Base-by-base conservation (phyloP, 2,113 vertebrate genomes). In the Lutjanus erythropterus region DNA sequence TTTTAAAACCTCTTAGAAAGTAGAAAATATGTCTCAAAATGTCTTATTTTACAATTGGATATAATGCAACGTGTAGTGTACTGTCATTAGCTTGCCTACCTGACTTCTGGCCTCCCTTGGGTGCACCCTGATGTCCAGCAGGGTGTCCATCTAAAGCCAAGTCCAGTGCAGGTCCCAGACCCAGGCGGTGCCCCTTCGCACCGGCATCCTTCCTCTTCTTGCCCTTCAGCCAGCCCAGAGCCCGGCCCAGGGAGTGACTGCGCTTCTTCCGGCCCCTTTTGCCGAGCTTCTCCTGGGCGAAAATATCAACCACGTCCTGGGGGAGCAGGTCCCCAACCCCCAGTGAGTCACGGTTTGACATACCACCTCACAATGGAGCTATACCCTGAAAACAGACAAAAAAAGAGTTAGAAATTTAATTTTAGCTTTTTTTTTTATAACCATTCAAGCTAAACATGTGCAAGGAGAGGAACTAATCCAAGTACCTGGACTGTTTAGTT, bases 271-370 rank as follows among this genome's bases (percentile, higher is more conserved):
- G 93, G 46, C 94, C 93, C 82, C 81, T 89, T 81, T 88, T 94
- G 69, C 75, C 65, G 74, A 91, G 91, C 50, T 90, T 91, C 52
- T 94, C 94, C 42, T 93, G 87, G 64, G 90, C 90, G 76, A 95
- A 93, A 42, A 96, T 88, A 80, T 96, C 91, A 10, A 95, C 95
- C 73, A 96, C 89, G 42, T 96, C 95, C 90, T 92, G 95, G 92
- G 96, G 96, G 78, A 96, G 88, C 85, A 91, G 83, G 8, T 95
- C 94, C 72, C 95, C 95, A 6, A 91, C 89, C 11, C 93, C 93
- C 81, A 92, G 21, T 0, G 94, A 94, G 77, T 95, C 95, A 37
- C 90, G 93, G 88, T 92, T 94, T 76, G 94, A 95, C 94, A 94
- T 95, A 64, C 64, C 87, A 59, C 83, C 89, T 83, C 78, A 78